phyloP scores from a whole-genome alignment of 2,888 invertebrate species.

The Stomorhina lunata region DNA sequence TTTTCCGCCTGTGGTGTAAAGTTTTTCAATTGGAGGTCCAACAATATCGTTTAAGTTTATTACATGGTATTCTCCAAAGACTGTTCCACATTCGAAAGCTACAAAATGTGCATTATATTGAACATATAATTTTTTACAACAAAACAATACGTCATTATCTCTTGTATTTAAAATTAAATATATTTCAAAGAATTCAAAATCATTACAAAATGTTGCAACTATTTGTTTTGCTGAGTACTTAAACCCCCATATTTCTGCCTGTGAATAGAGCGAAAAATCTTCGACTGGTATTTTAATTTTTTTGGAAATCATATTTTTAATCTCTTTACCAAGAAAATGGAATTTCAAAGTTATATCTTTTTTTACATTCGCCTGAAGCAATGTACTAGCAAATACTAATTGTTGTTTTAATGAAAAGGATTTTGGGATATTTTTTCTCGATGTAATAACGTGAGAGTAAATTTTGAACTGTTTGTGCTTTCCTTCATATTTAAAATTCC shows the following conservation, averaged over 20 bases:
- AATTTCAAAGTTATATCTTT: not conserved
- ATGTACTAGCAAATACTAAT: not conserved
- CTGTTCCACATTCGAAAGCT: not conserved
- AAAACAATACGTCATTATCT: not conserved
- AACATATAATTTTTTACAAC: not conserved
- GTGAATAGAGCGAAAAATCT: not conserved
- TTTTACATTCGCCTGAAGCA: not conserved
- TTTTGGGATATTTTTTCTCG: slow-evolving; percentile 25
- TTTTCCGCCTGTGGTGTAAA: too few species aligned
- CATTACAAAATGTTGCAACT: not conserved
- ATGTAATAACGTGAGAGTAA: slow-evolving; percentile 8
- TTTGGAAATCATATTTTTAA: not conserved
- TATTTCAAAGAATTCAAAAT: not conserved
- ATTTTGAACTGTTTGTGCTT: slow-evolving; percentile 35
- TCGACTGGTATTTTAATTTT: not conserved
- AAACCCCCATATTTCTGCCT: not conserved
- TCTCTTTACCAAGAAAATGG: not conserved
- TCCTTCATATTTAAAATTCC: slow-evolving; percentile 16
- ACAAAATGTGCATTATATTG: not conserved
- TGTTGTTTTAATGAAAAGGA: slow-evolving; percentile 24
- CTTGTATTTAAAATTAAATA: not conserved
- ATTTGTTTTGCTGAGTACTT: not conserved
- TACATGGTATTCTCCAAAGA: too few species aligned
- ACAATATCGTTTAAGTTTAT: too few species aligned
- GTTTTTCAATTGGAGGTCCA: too few species aligned